Evolutionary conservation across 2,113 vertebrate species (phyloP).

Genomic region (Rhea americana): DNA sequence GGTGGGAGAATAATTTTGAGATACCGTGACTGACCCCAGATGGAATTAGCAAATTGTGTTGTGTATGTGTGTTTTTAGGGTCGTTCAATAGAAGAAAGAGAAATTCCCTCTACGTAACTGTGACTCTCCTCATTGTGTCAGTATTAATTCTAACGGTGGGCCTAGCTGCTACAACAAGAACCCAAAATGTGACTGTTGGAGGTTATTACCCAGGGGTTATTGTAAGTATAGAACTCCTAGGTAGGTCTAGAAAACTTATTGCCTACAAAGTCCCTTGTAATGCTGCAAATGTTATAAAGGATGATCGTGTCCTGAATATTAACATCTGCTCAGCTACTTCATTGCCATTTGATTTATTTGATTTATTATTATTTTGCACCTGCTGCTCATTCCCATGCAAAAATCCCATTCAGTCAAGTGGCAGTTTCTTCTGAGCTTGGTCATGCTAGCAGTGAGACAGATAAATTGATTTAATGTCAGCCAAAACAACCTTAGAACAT

Average conservation of each 20-base stretch:
- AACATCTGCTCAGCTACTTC: slow-evolving; percentile 49
- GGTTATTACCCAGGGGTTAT: slow-evolving; percentile 98
- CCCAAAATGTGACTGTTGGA: slow-evolving; percentile 97
- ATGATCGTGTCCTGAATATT: slow-evolving; percentile 48
- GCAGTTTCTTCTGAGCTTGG: slow-evolving; percentile 1
- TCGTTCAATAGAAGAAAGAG: slow-evolving; percentile 95
- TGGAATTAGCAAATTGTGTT: slow-evolving; percentile 68
- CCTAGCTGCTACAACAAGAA: slow-evolving; percentile 94
- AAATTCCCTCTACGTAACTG: slow-evolving; percentile 95
- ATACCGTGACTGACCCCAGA: background rate
- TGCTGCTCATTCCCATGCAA: slow-evolving; percentile 58
- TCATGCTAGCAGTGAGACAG: background rate
- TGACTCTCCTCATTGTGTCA: slow-evolving; percentile 92
- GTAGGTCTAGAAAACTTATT: slow-evolving; percentile 59
- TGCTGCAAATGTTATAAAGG: slow-evolving; percentile 35
- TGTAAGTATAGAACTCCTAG: slow-evolving; percentile 85
- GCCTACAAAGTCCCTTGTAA: slow-evolving; percentile 41
- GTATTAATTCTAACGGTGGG: slow-evolving; percentile 94
- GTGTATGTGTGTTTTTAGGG: slow-evolving; percentile 83
- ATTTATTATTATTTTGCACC: slow-evolving; percentile 63
- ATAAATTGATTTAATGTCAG: background rate
- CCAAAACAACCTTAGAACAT: background rate
- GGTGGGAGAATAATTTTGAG: slow-evolving; percentile 10
- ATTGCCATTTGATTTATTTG: slow-evolving; percentile 49
- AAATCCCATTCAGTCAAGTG: slow-evolving; percentile 17